Base-by-base conservation (phyloP, 2,113 vertebrate species). In the Haplochromis vanheusdeni region DNA sequence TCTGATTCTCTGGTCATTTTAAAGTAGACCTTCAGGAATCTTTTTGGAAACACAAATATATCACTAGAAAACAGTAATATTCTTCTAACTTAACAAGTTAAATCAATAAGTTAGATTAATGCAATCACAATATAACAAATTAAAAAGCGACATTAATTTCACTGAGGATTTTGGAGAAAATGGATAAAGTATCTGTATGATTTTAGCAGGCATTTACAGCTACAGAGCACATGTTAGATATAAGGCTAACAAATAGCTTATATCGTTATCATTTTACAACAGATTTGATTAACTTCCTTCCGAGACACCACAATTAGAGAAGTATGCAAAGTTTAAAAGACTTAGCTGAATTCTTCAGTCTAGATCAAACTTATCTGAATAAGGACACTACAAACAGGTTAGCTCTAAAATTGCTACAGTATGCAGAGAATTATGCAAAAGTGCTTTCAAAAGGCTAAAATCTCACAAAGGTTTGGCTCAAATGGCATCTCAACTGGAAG, bases 401-500 rank as follows among this genome's bases (percentile, higher is more conserved):
- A 7, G 19, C 31, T 68, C 31, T 56, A 7, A 87, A 82, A 91
- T 85, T 86, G 84, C 73, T 89, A 80, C 87, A 89, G 62, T 79
- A 23, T 87, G 84, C 55, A 87, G 73, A 70, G 86, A 65, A 83
- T 88, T 49, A 82, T 5, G 17, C 51, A 73, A 58, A 55, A 56
- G 54, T 28, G 19, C 91, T 31, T 88, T 84, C 83, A 86, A 21
- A 73, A 49, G 79, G 17, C 17, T 81, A 83, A 80, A 6, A 70
- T 70, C 86, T 89, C 68, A 35, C 55, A 79, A 10, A 70, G 40
- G 5, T 80, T 82, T 82, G 77, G 51, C 31, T 82, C 35, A 14
- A 68, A 84, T 33, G 47, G 70, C 13, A 54, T 62, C 83, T 86
- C 75, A 3, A n/a, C 51, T 56, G 77, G 65, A 86, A 70, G 33